Percentiles rank a stretch among this genome's conserved stretches.
These are phyloP conservation scores for Diachasmimorpha longicaudata DNA, from an alignment of 1,140 invertebrate genomes.

Conservation along the genomic window DNA sequence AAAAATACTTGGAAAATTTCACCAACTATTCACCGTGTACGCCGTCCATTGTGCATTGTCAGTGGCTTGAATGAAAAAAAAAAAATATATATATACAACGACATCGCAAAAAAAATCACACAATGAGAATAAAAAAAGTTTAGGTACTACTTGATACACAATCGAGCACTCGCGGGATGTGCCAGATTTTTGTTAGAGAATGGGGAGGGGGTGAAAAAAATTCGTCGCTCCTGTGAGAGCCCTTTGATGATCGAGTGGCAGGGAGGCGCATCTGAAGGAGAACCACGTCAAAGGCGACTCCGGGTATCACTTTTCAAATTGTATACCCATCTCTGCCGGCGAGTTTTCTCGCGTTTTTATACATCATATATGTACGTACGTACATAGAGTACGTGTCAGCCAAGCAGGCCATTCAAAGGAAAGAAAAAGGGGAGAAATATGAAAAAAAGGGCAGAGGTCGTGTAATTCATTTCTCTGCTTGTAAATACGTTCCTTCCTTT, in stretches of 20 bases:
- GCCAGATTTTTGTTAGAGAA: not conserved
- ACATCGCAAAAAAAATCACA: not conserved
- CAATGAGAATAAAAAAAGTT: not conserved
- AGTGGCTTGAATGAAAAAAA: not conserved
- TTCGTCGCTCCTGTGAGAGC: not conserved
- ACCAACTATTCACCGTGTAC: not conserved
- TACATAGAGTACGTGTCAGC: constrained; percentile 4
- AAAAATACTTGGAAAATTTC: not conserved
- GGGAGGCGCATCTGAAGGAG: constrained; percentile 9
- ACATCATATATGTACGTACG: not conserved
- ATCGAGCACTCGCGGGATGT: constrained; percentile 1
- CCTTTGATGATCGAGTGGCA: constrained; percentile 22
- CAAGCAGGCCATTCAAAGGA: not conserved
- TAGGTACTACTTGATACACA: constrained; percentile 8
- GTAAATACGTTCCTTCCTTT: not conserved
- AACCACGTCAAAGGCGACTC: constrained; percentile 22
- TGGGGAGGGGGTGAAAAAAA: constrained; percentile 1
- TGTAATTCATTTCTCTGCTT: not conserved
- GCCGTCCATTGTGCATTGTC: not conserved
- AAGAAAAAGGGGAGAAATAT: not conserved
- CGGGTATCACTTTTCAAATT: constrained; percentile 23
- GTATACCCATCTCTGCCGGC: constrained; percentile 8
- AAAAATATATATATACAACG: no score
- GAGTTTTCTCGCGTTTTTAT: constrained; percentile 21
- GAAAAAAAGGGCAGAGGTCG: not conserved